phyloP scores from a whole-genome alignment of 2,888 invertebrate species.

The Athalia rosae region DNA sequence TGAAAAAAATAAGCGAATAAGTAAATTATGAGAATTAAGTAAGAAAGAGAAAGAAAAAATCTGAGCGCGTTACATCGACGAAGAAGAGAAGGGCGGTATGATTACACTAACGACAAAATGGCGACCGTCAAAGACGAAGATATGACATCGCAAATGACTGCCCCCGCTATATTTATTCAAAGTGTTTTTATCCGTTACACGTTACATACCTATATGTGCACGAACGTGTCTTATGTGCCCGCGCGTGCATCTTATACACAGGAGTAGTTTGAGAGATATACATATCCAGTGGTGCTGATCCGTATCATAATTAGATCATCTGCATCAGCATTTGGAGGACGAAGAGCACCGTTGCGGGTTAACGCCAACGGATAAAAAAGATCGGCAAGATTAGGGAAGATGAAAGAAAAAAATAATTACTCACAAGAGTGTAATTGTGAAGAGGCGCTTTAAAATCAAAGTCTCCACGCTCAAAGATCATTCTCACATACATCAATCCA shows the following conservation, averaged over 20 bases:
- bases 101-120: neutral
- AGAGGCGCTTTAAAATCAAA: slow-evolving; percentile 42
- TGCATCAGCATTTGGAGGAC: neutral
- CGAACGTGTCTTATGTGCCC: no score
- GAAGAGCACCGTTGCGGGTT: neutral
- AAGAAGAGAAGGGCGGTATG: neutral
- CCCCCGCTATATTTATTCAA: neutral
- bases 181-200: no score
- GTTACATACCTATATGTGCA: no score
- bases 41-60: no score
- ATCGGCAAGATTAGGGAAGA: neutral
- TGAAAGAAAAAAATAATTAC: neutral
- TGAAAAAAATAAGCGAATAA: no score
- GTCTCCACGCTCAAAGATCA: no score
- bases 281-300: neutral
- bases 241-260: no score
- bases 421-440: slow-evolving; percentile 4
- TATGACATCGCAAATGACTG: neutral
- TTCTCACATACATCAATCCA: no score
- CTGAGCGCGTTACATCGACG: no score
- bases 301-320: neutral
- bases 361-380: neutral
- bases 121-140: slow-evolving; percentile 4
- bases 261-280: neutral
- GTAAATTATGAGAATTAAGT: no score